Percentiles rank a stretch among this genome's conserved stretches.
These are phyloP conservation scores for Brachypodius melanocephalos DNA, from an alignment of 2,113 vertebrate species.

Conservation along the genomic window DNA sequence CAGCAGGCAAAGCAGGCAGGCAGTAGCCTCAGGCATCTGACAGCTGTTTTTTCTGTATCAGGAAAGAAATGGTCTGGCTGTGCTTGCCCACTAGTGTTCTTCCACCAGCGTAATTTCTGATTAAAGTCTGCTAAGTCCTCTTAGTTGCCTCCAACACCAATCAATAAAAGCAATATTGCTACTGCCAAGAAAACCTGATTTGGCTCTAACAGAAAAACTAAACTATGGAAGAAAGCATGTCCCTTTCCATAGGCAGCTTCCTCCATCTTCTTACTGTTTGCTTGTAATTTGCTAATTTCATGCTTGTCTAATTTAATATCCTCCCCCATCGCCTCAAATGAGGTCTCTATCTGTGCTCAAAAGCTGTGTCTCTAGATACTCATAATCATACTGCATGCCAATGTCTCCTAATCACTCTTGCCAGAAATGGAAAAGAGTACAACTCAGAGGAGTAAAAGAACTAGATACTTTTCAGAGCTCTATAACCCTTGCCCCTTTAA, in stretches of 20 bases:
- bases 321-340: not conserved
- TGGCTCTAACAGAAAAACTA: not conserved
- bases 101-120: not conserved
- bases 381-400: not conserved
- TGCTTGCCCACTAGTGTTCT: not conserved
- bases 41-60: not conserved
- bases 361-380: not conserved
- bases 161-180: not conserved
- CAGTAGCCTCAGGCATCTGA: not conserved
- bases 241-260: not conserved
- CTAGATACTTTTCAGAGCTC: not conserved
- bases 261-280: not conserved
- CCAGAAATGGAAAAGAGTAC: not conserved
- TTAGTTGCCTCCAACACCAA: not conserved
- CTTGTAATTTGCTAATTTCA: slow-evolving; percentile 10
- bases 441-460: not conserved
- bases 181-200: not conserved
- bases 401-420: not conserved
- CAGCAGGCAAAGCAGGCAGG: not conserved
- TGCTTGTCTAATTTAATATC: slow-evolving; percentile 27
- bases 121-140: not conserved
- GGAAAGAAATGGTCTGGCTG: not conserved
- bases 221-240: not conserved
- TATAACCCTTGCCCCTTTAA: not conserved
- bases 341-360: not conserved